These are phyloP conservation scores for Dynastes tityus DNA, from an alignment of 2,888 invertebrate genomes.

Conservation along the genomic window DNA sequence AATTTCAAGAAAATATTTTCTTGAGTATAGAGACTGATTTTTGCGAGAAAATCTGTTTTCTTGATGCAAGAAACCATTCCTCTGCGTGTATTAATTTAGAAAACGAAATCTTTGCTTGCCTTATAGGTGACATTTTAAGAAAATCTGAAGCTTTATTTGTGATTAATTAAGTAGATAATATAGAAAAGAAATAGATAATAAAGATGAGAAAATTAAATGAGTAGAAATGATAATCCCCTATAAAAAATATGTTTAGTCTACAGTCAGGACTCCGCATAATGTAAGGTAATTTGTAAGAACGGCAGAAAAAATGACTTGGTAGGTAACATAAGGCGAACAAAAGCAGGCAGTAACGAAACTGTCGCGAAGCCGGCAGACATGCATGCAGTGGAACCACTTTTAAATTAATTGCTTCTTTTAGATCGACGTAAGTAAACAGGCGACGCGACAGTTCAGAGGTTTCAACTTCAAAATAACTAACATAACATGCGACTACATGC, in stretches of 20 bases:
- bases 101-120: no score
- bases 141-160: no score
- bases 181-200: no score
- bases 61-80: no score
- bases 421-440: conserved; percentile 39
- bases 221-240: neutral
- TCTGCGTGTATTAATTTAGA: no score
- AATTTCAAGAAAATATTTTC: no score
- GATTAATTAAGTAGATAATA: no score
- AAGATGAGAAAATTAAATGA: no score
- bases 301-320: conserved; percentile 11
- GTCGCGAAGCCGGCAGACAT: conserved; percentile 32
- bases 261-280: neutral
- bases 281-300: neutral
- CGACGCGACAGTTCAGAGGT: conserved; percentile 26
- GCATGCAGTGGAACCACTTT: conserved; percentile 28
- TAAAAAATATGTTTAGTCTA: neutral
- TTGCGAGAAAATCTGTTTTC: no score
- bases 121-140: no score
- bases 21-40: no score
- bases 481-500: conserved; percentile 10
- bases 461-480: conserved; percentile 35
- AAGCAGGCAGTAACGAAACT: conserved; percentile 11
- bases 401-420: conserved; percentile 41
- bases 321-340: conserved; percentile 20